Evolutionary conservation across 1,140 invertebrate species (phyloP).

Genomic region (Drosophila carrolli): DNA sequence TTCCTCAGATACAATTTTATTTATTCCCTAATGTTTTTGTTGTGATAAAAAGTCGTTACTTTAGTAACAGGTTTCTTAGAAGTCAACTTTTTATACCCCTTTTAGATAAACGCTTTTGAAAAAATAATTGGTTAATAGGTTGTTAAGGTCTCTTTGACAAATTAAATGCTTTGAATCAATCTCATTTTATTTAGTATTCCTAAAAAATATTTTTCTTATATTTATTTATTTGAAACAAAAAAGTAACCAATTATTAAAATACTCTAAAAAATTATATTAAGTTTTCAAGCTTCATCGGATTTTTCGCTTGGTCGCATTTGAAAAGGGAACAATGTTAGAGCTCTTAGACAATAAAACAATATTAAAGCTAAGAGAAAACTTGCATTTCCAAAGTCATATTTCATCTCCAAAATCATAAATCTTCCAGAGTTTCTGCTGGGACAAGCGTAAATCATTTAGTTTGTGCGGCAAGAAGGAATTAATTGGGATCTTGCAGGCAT

Average conservation of each 20-base stretch:
- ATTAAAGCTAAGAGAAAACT: slow-evolving; percentile 9
- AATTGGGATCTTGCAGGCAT: slow-evolving; percentile 48
- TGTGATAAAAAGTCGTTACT: slow-evolving; percentile 15
- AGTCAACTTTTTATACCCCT: slow-evolving; percentile 2
- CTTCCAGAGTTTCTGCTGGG: slow-evolving; percentile 12
- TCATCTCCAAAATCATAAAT: slow-evolving; percentile 34
- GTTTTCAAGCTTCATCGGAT: background rate
- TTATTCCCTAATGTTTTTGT: background rate
- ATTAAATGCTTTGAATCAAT: background rate
- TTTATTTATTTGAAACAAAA: no score
- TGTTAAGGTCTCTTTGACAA: background rate
- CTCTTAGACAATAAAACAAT: background rate
- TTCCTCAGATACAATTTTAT: background rate
- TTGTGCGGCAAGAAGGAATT: slow-evolving; percentile 32
- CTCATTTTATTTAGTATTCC: no score
- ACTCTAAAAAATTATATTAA: background rate
- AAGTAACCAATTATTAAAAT: background rate
- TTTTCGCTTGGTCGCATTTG: background rate
- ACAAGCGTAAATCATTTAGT: slow-evolving; percentile 39
- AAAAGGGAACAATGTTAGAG: no score
- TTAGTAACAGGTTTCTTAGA: background rate
- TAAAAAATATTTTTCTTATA: no score
- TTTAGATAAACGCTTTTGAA: no score
- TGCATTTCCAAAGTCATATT: slow-evolving; percentile 8
- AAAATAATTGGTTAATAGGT: slow-evolving; percentile 13